Conservation (phyloP, 1,140 invertebrate species). For the Panagrolaimus sp. region DNA sequence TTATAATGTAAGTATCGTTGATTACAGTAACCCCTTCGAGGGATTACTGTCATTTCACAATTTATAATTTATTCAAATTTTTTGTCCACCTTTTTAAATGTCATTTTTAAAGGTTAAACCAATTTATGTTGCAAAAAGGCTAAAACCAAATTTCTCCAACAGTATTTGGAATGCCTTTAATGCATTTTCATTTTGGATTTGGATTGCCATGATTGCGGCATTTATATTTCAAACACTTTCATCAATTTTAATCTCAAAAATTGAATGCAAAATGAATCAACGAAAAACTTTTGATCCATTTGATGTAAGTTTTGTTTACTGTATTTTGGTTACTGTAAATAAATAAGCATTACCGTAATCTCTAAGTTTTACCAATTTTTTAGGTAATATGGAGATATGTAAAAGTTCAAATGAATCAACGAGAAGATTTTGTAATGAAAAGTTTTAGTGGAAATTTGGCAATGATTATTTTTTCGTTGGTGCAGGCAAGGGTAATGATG, state of each 20-base stretch:
- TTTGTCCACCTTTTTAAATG: no score
- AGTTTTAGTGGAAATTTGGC: constrained; percentile 8
- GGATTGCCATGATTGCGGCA: background rate
- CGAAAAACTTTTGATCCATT: constrained; percentile 3
- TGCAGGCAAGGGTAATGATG: background rate
- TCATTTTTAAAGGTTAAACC: background rate
- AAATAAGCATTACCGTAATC: no score
- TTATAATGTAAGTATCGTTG: background rate
- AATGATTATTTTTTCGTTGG: background rate
- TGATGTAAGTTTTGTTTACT: no score
- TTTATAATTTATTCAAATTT: no score
- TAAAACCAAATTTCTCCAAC: background rate
- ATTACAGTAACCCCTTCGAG: no score
- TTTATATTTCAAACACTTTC: background rate
- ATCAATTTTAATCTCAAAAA: constrained; percentile 1
- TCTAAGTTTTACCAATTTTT: background rate
- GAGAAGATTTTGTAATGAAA: background rate
- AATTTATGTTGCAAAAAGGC: background rate
- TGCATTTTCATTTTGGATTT: background rate
- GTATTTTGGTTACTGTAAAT: no score
- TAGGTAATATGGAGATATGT: background rate
- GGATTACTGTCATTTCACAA: no score
- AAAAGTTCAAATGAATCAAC: background rate
- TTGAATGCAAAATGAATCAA: background rate
- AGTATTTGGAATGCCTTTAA: background rate